Base-by-base conservation (phyloP, 2,797 vertebrate species). In the Iguana delicatissima region DNA sequence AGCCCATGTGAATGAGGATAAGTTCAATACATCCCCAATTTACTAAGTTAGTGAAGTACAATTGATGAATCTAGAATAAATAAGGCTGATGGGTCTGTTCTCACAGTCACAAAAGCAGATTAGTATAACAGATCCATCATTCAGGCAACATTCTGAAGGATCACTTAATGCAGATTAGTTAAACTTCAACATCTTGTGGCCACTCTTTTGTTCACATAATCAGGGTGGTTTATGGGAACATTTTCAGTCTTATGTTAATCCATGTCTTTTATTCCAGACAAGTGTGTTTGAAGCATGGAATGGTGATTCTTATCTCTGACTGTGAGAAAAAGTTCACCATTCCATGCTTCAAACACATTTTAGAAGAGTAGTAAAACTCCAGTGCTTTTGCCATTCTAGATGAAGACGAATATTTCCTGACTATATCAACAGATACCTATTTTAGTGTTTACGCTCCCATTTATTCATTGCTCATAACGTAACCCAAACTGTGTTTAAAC, bases 171-270 rank as follows among this genome's bases (percentile, higher is more conserved):
- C 52, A 84, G 69, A 89, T 89, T 89, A 88, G 67, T 42, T 88
- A 42, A 89, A 89, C 67, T 82, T 89, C 74, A 82, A 46, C 67
- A 74, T 83, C 16, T 89, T 59, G 26, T 46, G 76, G 76, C 69
- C 72, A 89, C 38, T 83, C 80, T 46, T 89, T 82, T 82, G 67
- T 89, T 74, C 52, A 73, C 18, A 83, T 59, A 82, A 89, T 83
- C 67, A 74, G 80, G 35, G 24, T 73, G 35, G 50, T 83, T 82
- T 88, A 72, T 81, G 87, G 50, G 50, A 88, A 73, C 32, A 55
- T 73, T 89, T 67, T 76, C 88, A 89, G 55, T 84, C 3, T 89
- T 84, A 74, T 84, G 55, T 73, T 89, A 76, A 84, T 84, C 35
- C 16, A 24, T 20, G 64, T 88, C 64, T 88, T 88, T 82, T 80